These are phyloP conservation scores for Megalurothrips usitatus DNA, from an alignment of 2,888 invertebrate species.

Conservation along the genomic window DNA sequence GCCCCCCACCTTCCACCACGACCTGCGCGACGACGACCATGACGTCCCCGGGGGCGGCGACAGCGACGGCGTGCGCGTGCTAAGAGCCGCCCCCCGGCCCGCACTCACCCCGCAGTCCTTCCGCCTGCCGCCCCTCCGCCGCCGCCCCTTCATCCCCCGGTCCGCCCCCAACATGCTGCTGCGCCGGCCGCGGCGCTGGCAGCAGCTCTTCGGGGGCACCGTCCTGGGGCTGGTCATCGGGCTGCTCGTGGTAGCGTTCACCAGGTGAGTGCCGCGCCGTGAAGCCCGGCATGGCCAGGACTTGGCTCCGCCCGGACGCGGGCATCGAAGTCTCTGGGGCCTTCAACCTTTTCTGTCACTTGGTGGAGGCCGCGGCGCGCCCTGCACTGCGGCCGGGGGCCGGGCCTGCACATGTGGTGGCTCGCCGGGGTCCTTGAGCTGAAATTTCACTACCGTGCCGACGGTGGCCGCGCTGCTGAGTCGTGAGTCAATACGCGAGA, in stretches of 20 bases:
- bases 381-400: no score
- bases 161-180: conserved; percentile 31
- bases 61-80: conserved; percentile 2
- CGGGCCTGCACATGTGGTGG: no score
- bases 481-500: not conserved
- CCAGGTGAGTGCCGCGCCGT: not conserved
- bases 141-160: conserved; percentile 12
- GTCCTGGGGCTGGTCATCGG: conserved; percentile 48
- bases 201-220: conserved; percentile 54
- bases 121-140: conserved; percentile 7
- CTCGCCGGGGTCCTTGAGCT: not conserved
- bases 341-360: no score
- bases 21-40: conserved; percentile 29
- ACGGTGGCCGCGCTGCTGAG: not conserved
- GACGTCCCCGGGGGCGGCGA: conserved; percentile 30
- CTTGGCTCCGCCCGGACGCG: not conserved
- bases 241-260: not conserved
- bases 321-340: not conserved
- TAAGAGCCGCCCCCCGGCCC: conserved; percentile 4
- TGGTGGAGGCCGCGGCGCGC: no score
- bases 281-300: not conserved
- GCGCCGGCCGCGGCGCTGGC: conserved; percentile 45
- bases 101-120: conserved; percentile 29
- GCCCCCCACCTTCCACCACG: conserved; percentile 30
- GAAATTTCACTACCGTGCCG: not conserved